phyloP scores from a whole-genome alignment of 2,797 vertebrate species.

The Trichosurus vulpecula region DNA sequence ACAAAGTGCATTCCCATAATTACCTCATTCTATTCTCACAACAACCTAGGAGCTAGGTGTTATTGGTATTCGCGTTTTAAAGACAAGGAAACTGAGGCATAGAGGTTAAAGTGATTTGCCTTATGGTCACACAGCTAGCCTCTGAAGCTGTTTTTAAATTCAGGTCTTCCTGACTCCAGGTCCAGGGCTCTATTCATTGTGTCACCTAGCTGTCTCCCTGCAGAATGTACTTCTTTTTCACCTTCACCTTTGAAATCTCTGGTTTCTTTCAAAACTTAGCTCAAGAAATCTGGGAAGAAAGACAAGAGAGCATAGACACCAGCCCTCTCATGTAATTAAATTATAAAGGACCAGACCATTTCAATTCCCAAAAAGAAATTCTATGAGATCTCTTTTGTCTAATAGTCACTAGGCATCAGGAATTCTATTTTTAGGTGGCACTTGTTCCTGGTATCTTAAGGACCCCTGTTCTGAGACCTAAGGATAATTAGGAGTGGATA shows the following conservation, averaged over 20 bases:
- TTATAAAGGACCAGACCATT: not conserved
- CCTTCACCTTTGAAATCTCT: not conserved
- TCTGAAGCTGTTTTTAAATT: not conserved
- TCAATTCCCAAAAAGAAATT: not conserved
- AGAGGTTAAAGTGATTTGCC: not conserved
- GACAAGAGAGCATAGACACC: not conserved
- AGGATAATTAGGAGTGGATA: not conserved
- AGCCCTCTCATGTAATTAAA: not conserved
- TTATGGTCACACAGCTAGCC: not conserved
- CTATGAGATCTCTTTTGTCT: not conserved
- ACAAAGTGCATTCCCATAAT: not conserved
- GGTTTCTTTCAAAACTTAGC: not conserved
- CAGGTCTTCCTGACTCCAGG: not conserved
- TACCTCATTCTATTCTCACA: not conserved
- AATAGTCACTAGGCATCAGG: slow-evolving; percentile 8
- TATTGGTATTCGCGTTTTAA: not conserved
- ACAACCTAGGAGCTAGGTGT: too few relatives aligned
- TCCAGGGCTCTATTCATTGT: not conserved
- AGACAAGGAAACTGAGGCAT: not conserved
- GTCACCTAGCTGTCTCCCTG: not conserved
- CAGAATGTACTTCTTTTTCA: not conserved
- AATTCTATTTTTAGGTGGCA: slow-evolving; percentile 17
- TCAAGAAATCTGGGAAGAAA: not conserved
- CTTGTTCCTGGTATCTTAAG: not conserved
- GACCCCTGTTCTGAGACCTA: not conserved